phyloP scores from a whole-genome alignment of 2,888 invertebrate genomes.

The Nasonia oneida region DNA sequence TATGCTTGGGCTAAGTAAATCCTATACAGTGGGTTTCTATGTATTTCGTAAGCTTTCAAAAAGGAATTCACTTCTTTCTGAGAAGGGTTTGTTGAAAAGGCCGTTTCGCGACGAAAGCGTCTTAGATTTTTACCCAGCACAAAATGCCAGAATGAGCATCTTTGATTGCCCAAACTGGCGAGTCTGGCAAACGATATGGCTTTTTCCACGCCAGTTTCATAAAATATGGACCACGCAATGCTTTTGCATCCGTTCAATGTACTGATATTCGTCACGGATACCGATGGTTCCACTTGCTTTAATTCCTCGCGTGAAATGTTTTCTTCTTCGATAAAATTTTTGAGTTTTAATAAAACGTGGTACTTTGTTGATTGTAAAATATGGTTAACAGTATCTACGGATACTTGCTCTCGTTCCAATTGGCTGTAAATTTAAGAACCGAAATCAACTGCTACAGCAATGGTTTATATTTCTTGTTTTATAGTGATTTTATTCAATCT shows the following conservation, averaged over 20 bases:
- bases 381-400: background rate
- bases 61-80: slow-evolving; percentile 18
- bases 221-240: background rate
- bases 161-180: background rate
- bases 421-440: background rate
- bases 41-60: slow-evolving; percentile 15
- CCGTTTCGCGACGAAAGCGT: background rate
- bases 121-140: slow-evolving; percentile 30
- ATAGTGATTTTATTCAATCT: too few relatives aligned
- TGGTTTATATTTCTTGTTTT: too few relatives aligned
- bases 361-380: slow-evolving; percentile 27
- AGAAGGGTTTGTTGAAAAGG: background rate
- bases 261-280: too few relatives aligned
- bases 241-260: slow-evolving; percentile 38
- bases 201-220: background rate
- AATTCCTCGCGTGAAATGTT: background rate
- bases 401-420: background rate
- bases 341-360: background rate
- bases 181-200: background rate
- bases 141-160: slow-evolving; percentile 36
- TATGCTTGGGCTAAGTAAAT: slow-evolving; percentile 18
- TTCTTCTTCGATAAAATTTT: background rate
- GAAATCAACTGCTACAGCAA: background rate
- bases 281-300: background rate
- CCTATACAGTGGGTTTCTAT: slow-evolving; percentile 3